Percentiles rank a stretch among this genome's conserved stretches.
Conservation (phyloP, 2,113 vertebrate genomes). For the Hydrochoerus hydrochaeris region DNA sequence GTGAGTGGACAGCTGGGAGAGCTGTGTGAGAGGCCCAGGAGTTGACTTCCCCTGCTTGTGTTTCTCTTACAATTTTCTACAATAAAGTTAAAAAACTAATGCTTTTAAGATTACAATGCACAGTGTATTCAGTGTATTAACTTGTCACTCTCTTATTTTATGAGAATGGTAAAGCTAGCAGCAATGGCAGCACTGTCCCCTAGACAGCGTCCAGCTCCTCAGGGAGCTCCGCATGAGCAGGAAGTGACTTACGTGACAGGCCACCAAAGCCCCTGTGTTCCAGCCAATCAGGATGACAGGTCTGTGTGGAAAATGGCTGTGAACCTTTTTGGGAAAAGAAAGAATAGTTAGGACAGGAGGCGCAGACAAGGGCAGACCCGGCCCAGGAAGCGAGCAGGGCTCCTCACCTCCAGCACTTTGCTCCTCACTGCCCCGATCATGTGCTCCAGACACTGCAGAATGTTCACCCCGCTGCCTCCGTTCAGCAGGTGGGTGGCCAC, state of each 20-base stretch:
- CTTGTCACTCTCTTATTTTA: neutral
- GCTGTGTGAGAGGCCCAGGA: neutral
- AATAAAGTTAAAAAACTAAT: slow-evolving; percentile 22
- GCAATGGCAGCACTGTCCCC: neutral
- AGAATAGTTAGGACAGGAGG: rapidly evolving
- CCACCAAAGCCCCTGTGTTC: slow-evolving; percentile 96
- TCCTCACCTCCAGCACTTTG: slow-evolving; percentile 95
- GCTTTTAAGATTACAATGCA: neutral
- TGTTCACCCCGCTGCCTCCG: slow-evolving; percentile 91
- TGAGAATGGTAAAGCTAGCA: neutral
- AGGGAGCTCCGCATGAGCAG: neutral
- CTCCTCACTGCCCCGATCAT: slow-evolving; percentile 94
- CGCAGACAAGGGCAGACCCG: rapidly evolving
- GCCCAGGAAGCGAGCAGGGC: neutral
- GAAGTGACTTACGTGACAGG: slow-evolving; percentile 93
- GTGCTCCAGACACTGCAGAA: slow-evolving; percentile 97
- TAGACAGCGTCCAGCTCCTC: neutral
- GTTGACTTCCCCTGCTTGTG: neutral
- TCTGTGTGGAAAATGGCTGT: slow-evolving; percentile 97
- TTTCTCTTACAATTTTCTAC: neutral
- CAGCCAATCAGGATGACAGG: slow-evolving; percentile 97
- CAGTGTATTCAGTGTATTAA: neutral
- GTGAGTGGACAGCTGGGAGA: neutral
- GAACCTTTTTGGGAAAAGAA: slow-evolving; percentile 88
- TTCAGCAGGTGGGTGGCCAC: slow-evolving; percentile 92